These are phyloP conservation scores for Melieria crassipennis DNA, from an alignment of 2,888 invertebrate genomes.

Conservation along the genomic window DNA sequence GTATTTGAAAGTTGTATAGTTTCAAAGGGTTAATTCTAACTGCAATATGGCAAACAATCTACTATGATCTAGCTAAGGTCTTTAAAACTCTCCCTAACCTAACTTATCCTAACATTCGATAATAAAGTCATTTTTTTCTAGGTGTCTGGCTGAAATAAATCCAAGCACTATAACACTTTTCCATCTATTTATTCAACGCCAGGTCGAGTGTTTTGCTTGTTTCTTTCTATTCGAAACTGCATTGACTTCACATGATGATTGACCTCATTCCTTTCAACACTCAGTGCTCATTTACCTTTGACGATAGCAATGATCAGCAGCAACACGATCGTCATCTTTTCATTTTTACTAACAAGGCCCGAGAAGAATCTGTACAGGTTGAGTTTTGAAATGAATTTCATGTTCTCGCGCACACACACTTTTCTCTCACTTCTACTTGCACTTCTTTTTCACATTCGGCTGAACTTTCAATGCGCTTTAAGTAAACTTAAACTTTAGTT, in stretches of 20 bases:
- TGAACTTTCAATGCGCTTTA: too few relatives aligned
- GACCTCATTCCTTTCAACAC: not conserved
- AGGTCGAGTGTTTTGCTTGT: not conserved
- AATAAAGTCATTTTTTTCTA: too few relatives aligned
- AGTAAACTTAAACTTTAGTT: too few relatives aligned
- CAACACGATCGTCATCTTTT: constrained; percentile 59
- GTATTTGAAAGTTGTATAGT: too few relatives aligned
- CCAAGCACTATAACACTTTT: too few relatives aligned
- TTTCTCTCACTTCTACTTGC: not conserved
- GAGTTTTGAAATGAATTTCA: constrained; percentile 46
- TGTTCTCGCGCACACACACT: not conserved
- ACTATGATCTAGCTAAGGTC: too few relatives aligned
- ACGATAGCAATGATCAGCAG: constrained; percentile 54
- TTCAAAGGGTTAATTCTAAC: too few relatives aligned
- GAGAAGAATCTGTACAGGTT: constrained; percentile 47
- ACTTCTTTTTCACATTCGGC: not conserved
- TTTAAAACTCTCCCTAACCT: too few relatives aligned
- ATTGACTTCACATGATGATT: not conserved
- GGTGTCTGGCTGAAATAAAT: too few relatives aligned
- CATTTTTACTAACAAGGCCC: constrained; percentile 52
- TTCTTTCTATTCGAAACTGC: not conserved
- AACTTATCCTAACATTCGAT: too few relatives aligned
- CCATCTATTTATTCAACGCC: too few relatives aligned
- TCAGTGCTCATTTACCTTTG: constrained; percentile 52
- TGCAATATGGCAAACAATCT: too few relatives aligned